Percentiles rank a stretch among this genome's conserved stretches.
Conservation (phyloP, 2,797 vertebrate genomes). For the Sphenopsis melanotis region DNA sequence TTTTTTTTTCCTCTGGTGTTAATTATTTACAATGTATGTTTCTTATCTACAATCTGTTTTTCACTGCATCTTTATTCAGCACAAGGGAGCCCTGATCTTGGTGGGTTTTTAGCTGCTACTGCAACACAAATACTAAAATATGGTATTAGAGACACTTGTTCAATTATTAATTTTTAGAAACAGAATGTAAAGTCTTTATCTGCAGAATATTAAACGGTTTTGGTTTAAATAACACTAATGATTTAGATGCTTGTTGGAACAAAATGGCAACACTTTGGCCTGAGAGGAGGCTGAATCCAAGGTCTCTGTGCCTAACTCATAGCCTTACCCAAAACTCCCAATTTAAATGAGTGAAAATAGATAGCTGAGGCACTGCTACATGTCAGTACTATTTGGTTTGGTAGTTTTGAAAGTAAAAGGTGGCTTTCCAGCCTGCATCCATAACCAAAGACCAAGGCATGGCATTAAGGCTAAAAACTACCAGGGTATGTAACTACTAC, state of each 20-base stretch:
- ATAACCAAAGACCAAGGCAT: neutral
- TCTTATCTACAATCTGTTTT: slow-evolving; percentile 49
- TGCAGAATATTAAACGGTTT: neutral
- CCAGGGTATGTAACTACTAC: neutral
- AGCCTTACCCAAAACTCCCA: neutral
- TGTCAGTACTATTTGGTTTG: neutral
- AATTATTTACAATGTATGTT: slow-evolving; percentile 55
- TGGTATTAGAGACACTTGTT: neutral
- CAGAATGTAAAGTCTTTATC: neutral
- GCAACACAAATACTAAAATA: neutral
- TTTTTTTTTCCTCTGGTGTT: slow-evolving; percentile 20
- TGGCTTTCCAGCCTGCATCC: neutral
- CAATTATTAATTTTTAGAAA: neutral
- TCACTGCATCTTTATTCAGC: neutral
- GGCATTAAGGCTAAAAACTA: neutral
- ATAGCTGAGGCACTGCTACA: neutral
- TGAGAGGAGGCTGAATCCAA: neutral
- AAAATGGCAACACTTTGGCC: neutral
- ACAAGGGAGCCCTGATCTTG: slow-evolving; percentile 20
- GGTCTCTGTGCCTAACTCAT: neutral
- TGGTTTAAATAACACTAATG: neutral
- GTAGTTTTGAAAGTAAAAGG: neutral
- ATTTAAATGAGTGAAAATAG: neutral
- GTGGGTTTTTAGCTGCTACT: neutral
- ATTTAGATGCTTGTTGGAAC: neutral